These are phyloP conservation scores for Petromus typicus DNA, from an alignment of 2,113 vertebrate species.

Conservation along the genomic window DNA sequence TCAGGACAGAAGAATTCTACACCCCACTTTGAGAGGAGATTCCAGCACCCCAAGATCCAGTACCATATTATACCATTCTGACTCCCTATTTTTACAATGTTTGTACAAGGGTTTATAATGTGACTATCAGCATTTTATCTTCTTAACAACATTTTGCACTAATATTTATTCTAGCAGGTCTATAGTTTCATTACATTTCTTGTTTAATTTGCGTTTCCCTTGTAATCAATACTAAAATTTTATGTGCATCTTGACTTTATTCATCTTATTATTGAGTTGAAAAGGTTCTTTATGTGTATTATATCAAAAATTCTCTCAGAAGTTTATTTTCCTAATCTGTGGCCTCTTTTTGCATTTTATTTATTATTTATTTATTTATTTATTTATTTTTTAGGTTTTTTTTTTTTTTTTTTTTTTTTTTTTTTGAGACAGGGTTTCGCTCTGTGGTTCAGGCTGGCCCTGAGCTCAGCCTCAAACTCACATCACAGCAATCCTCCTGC, in stretches of 20 bases:
- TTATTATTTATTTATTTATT: too few relatives aligned
- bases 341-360: neutral
- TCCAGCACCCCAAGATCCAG: neutral
- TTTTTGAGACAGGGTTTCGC: too few relatives aligned
- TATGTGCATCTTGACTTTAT: neutral
- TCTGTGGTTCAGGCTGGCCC: too few relatives aligned
- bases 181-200: neutral
- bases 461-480: too few relatives aligned
- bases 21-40: neutral
- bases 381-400: too few relatives aligned
- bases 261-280: neutral
- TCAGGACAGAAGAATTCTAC: neutral
- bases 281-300: neutral
- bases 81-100: too few relatives aligned
- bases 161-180: neutral
- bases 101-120: neutral
- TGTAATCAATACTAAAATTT: neutral
- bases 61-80: neutral
- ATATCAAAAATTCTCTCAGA: neutral
- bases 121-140: neutral
- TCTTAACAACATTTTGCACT: neutral
- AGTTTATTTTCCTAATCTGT: neutral
- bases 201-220: neutral
- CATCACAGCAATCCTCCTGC: too few relatives aligned
- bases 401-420: too few relatives aligned